Conservation (phyloP, 2,888 invertebrate species). For the Rhingia rostrata region DNA sequence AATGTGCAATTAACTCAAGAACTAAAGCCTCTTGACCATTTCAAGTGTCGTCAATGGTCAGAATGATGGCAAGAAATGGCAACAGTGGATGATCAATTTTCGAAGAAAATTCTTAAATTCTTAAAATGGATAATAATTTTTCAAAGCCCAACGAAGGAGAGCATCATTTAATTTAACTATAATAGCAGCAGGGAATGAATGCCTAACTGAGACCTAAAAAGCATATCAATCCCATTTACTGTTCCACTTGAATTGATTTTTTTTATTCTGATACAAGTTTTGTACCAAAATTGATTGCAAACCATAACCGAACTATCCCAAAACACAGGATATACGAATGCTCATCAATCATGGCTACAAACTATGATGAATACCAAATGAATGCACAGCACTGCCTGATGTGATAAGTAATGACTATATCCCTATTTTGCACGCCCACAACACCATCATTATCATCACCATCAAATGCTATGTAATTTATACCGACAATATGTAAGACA, state of each 20-base stretch:
- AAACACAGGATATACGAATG: constrained; percentile 26
- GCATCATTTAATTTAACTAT: no score
- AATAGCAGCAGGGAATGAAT: no score
- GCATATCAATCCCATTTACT: no score
- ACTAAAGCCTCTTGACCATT: no score
- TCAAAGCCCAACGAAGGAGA: no score
- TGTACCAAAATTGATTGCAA: background rate
- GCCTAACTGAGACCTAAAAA: no score
- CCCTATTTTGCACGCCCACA: background rate
- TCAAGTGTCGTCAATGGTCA: no score
- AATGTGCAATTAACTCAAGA: no score
- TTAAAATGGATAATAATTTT: no score
- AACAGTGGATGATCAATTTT: no score
- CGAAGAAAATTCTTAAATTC: no score
- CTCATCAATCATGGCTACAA: constrained; percentile 59
- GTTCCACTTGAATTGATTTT: constrained; percentile 27
- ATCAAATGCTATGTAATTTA: constrained; percentile 6
- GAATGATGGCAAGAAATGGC: no score
- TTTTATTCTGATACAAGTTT: background rate
- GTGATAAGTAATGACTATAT: constrained; percentile 24
- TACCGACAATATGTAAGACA: constrained; percentile 31
- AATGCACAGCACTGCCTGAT: constrained; percentile 36
- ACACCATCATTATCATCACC: background rate
- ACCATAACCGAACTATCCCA: background rate
- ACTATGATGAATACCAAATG: constrained; percentile 67